These are phyloP conservation scores for Thymallus thymallus DNA, from an alignment of 2,113 vertebrate genomes.

Conservation along the genomic window DNA sequence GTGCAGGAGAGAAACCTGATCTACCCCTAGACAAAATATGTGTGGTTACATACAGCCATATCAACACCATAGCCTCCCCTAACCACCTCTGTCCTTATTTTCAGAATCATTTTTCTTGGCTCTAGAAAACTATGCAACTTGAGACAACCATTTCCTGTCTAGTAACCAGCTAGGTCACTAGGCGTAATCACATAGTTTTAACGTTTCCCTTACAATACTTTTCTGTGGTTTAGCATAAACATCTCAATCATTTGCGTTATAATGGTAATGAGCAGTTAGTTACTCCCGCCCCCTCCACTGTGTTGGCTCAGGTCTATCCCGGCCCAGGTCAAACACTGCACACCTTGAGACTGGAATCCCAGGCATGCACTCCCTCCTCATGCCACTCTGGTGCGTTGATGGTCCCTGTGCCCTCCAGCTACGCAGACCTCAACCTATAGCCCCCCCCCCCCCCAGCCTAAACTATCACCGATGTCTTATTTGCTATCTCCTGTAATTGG, in stretches of 20 bases:
- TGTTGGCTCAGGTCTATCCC: conserved; percentile 16
- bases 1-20: neutral
- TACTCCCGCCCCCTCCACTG: conserved; percentile 5
- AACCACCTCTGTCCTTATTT: neutral
- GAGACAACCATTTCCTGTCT: neutral
- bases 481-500: neutral
- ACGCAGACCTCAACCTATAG: neutral
- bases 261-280: conserved; percentile 29
- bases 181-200: conserved; percentile 14
- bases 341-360: conserved; percentile 28
- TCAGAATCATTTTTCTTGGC: neutral
- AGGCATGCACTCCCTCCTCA: conserved; percentile 11
- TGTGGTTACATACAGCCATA: neutral
- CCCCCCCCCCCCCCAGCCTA: neutral
- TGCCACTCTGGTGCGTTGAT: neutral
- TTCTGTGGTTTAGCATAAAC: conserved; percentile 24
- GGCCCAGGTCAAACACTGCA: conserved; percentile 30
- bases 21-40: too few relatives aligned
- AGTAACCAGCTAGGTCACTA: neutral
- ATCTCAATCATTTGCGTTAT: conserved; percentile 31
- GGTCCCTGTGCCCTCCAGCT: conserved; percentile 4
- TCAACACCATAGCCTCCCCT: neutral
- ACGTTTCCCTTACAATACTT: conserved; percentile 34
- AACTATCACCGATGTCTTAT: neutral
- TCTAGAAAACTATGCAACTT: neutral